These are phyloP conservation scores for Megamerina dolium DNA, from an alignment of 2,888 invertebrate genomes.

Conservation along the genomic window DNA sequence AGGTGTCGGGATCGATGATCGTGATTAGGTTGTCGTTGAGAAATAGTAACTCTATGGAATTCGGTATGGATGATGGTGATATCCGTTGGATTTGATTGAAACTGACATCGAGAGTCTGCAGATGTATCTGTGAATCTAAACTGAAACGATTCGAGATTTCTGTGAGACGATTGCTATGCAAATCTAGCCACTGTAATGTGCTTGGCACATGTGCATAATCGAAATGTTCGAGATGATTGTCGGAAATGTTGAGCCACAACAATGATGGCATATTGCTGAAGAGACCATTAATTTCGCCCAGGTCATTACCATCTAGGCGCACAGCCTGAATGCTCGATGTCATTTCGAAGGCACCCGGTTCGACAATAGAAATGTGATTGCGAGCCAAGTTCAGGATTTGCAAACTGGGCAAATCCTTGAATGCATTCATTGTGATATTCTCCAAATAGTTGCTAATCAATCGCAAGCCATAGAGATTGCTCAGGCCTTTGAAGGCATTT, in stretches of 20 bases:
- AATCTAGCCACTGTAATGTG: slow-evolving; percentile 80
- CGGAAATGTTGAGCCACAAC: slow-evolving; percentile 85
- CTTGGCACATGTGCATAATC: slow-evolving; percentile 80
- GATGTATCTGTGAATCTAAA: slow-evolving; percentile 60
- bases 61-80: slow-evolving; percentile 70
- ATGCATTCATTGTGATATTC: slow-evolving; percentile 73
- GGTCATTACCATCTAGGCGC: slow-evolving; percentile 76
- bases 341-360: slow-evolving; percentile 74
- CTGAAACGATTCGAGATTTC: slow-evolving; percentile 72
- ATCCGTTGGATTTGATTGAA: slow-evolving; percentile 80
- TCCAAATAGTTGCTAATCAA: slow-evolving; percentile 83
- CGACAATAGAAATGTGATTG: slow-evolving; percentile 72
- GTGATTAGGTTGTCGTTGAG: slow-evolving; percentile 84
- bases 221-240: slow-evolving; percentile 83
- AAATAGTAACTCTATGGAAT: slow-evolving; percentile 78
- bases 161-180: slow-evolving; percentile 78
- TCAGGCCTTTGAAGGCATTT: slow-evolving; percentile 76
- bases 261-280: slow-evolving; percentile 78
- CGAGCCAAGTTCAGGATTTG: slow-evolving; percentile 84
- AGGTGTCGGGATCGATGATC: slow-evolving; percentile 80
- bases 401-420: slow-evolving; percentile 71
- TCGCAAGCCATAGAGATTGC: slow-evolving; percentile 78
- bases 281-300: slow-evolving; percentile 75
- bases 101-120: slow-evolving; percentile 84
- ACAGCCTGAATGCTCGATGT: slow-evolving; percentile 78